phyloP scores from a whole-genome alignment of 2,797 vertebrate species.

The Tiaroga cobitis region DNA sequence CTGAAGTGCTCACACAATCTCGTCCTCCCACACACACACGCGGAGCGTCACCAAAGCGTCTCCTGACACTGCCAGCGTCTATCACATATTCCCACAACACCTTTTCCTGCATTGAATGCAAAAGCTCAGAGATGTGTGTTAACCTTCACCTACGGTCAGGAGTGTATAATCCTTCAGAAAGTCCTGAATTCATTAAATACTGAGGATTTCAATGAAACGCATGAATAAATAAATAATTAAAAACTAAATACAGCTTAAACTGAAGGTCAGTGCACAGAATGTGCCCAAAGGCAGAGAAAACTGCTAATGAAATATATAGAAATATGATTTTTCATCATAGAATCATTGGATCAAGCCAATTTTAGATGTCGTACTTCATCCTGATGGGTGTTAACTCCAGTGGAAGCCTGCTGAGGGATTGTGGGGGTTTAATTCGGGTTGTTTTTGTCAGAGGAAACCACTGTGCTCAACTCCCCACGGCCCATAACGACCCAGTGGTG shows the following conservation, averaged over 20 bases:
- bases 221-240: not conserved
- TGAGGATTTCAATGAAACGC: not conserved
- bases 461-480: slow-evolving; percentile 35
- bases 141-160: not conserved
- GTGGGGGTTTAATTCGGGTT: slow-evolving; percentile 47
- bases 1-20: not conserved
- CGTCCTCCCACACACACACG: not conserved
- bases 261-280: slow-evolving; percentile 16
- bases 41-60: not conserved
- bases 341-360: not conserved
- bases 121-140: not conserved
- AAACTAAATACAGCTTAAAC: slow-evolving; percentile 4
- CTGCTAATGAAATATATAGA: not conserved
- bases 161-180: slow-evolving; percentile 16
- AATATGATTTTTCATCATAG: not conserved
- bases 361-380: not conserved
- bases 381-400: not conserved
- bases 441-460: slow-evolving; percentile 52
- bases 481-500: slow-evolving; percentile 35
- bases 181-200: not conserved
- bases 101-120: not conserved
- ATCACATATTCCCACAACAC: slow-evolving; percentile 8
- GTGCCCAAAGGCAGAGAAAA: not conserved
- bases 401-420: slow-evolving; percentile 27
- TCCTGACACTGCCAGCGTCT: not conserved